phyloP scores from a whole-genome alignment of 2,113 vertebrate genomes.

The Brachyhypopomus occidentalis region DNA sequence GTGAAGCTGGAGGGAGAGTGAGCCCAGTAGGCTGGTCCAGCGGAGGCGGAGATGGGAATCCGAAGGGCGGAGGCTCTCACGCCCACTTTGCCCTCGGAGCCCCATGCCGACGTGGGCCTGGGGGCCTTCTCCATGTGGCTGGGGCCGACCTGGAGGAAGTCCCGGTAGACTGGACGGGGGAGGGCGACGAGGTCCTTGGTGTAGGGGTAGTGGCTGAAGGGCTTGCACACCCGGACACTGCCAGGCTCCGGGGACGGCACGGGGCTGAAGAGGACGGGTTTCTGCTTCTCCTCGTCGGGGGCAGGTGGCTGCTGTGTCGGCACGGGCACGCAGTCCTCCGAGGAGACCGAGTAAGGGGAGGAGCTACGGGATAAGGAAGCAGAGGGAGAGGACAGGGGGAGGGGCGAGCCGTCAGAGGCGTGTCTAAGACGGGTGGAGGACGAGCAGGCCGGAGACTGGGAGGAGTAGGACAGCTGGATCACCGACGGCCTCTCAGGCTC shows the following conservation, averaged over 20 bases:
- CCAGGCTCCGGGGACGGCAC: slow-evolving; percentile 37
- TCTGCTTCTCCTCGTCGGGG: slow-evolving; percentile 42
- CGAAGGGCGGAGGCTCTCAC: slow-evolving; percentile 44
- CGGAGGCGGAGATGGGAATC: slow-evolving; percentile 12
- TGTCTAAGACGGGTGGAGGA: slow-evolving; percentile 58
- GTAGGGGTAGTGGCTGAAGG: slow-evolving; percentile 48
- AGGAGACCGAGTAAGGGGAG: slow-evolving; percentile 73
- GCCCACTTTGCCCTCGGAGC: slow-evolving; percentile 45
- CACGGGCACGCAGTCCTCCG: slow-evolving; percentile 65
- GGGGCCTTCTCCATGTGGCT: slow-evolving; percentile 52
- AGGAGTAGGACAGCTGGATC: slow-evolving; percentile 65
- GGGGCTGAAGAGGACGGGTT: slow-evolving; percentile 28
- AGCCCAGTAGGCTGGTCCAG: slow-evolving; percentile 54
- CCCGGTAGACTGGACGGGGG: slow-evolving; percentile 49
- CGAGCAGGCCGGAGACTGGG: slow-evolving; percentile 63
- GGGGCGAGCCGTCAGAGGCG: slow-evolving; percentile 72
- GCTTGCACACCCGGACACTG: slow-evolving; percentile 52
- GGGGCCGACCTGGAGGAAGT: slow-evolving; percentile 36
- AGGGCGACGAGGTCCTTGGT: slow-evolving; percentile 48
- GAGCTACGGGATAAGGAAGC: slow-evolving; percentile 71
- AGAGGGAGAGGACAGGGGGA: slow-evolving; percentile 69
- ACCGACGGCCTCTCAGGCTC: slow-evolving; percentile 72
- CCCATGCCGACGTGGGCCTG: slow-evolving; percentile 56
- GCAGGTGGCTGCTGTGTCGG: slow-evolving; percentile 47
- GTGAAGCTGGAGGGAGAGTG: slow-evolving; percentile 71